phyloP scores from a whole-genome alignment of 2,113 vertebrate species.

The Amblyopsis rosae region DNA sequence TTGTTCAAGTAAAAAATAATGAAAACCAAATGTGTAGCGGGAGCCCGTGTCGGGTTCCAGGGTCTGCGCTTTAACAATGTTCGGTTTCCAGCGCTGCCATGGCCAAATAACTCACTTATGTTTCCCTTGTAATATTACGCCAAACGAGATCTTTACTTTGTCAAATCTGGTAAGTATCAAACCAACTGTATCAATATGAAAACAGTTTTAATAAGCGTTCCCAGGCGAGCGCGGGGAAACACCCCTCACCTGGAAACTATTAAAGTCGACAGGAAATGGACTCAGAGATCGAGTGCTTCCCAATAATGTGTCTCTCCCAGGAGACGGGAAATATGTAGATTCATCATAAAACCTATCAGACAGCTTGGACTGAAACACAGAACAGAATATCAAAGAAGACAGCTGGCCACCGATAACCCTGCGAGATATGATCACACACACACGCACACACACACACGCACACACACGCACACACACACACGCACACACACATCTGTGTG shows the following conservation, averaged over 20 bases:
- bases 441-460: slow-evolving; percentile 9
- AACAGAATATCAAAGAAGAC: slow-evolving; percentile 53
- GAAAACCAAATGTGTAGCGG: slow-evolving; percentile 74
- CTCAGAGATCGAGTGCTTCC: slow-evolving; percentile 69
- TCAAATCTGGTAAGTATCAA: slow-evolving; percentile 77
- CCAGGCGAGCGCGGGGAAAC: slow-evolving; percentile 60
- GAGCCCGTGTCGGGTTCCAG: slow-evolving; percentile 63
- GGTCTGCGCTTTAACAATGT: slow-evolving; percentile 68
- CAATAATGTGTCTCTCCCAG: slow-evolving; percentile 60
- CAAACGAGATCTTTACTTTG: slow-evolving; percentile 81
- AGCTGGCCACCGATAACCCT: slow-evolving; percentile 62
- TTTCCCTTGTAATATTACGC: slow-evolving; percentile 76
- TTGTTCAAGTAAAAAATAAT: slow-evolving; percentile 67
- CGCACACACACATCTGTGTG: slow-evolving; percentile 59
- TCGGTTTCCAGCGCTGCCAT: slow-evolving; percentile 64
- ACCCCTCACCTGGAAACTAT: slow-evolving; percentile 78
- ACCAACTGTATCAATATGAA: slow-evolving; percentile 75
- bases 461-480: too few relatives aligned
- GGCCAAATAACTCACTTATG: slow-evolving; percentile 73
- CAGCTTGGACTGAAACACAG: slow-evolving; percentile 39
- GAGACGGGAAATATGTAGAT: slow-evolving; percentile 69
- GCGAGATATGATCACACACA: slow-evolving; percentile 42
- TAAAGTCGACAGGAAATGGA: slow-evolving; percentile 73
- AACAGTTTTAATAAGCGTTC: slow-evolving; percentile 76
- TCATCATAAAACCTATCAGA: slow-evolving; percentile 69